Percentiles rank a stretch among this genome's conserved stretches.
Conservation (phyloP, 2,113 vertebrate genomes). For the Pseudolaguvia tuberculata region DNA sequence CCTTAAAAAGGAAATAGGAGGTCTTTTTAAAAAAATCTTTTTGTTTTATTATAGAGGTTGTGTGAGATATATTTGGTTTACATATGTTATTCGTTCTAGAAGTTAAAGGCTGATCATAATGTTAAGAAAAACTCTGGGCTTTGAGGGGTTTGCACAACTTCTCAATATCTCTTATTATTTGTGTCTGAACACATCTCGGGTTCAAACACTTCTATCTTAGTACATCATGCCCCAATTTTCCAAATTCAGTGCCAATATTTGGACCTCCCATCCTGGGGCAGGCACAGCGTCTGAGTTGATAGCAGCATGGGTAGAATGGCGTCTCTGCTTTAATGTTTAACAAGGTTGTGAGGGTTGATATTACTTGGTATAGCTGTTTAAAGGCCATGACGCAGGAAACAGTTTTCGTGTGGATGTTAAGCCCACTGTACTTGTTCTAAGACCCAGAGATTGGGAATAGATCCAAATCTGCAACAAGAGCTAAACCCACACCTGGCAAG, state of each 20-base stretch:
- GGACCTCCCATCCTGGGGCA: slow-evolving; percentile 63
- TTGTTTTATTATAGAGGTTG: not conserved
- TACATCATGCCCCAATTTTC: slow-evolving; percentile 49
- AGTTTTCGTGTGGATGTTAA: slow-evolving; percentile 63
- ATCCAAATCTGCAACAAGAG: slow-evolving; percentile 49
- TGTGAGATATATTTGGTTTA: not conserved
- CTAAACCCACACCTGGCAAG: slow-evolving; percentile 49
- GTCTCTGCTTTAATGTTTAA: slow-evolving; percentile 76
- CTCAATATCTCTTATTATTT: slow-evolving; percentile 78
- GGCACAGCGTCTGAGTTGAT: slow-evolving; percentile 69
- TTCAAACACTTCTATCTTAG: slow-evolving; percentile 52
- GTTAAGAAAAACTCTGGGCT: slow-evolving; percentile 1
- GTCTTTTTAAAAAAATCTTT: not conserved
- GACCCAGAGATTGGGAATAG: slow-evolving; percentile 43
- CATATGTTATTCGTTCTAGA: not conserved
- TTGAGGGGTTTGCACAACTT: slow-evolving; percentile 53
- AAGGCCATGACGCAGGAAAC: slow-evolving; percentile 64
- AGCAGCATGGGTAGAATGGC: slow-evolving; percentile 71
- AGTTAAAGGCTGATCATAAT: not conserved
- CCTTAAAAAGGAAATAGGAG: slow-evolving; percentile 32
- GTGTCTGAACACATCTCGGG: slow-evolving; percentile 60
- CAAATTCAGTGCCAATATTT: slow-evolving; percentile 58
- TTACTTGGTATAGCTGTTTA: slow-evolving; percentile 66
- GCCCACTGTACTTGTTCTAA: slow-evolving; percentile 49
- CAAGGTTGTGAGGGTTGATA: slow-evolving; percentile 69